These are phyloP conservation scores for Siniperca knerii DNA, from an alignment of 2,113 vertebrate species.

Conservation along the genomic window DNA sequence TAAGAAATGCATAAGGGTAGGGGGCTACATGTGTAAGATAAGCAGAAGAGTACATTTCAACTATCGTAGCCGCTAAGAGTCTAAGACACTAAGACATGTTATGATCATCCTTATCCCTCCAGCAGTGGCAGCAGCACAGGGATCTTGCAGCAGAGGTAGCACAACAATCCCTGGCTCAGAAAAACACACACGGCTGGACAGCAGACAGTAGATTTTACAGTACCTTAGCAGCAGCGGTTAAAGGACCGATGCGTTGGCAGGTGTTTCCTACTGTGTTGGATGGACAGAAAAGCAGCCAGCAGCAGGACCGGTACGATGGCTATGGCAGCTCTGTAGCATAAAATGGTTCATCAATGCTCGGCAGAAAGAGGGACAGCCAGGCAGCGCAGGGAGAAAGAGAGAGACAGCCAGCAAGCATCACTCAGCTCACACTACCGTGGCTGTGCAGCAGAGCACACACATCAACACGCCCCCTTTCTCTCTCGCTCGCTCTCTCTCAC, in stretches of 20 bases:
- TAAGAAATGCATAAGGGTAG: conserved; percentile 36
- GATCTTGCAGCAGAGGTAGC: conserved; percentile 76
- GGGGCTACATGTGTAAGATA: conserved; percentile 31
- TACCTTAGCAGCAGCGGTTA: conserved; percentile 74
- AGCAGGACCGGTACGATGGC: conserved; percentile 68
- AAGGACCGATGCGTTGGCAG: conserved; percentile 64
- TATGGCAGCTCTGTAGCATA: conserved; percentile 77
- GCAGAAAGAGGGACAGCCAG: conserved; percentile 84
- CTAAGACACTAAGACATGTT: conserved; percentile 59
- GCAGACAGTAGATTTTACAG: conserved; percentile 67
- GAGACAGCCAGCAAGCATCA: conserved; percentile 79
- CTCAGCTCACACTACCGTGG: conserved; percentile 83
- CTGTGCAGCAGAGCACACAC: conserved; percentile 83
- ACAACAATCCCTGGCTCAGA: conserved; percentile 53
- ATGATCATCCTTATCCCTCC: conserved; percentile 60
- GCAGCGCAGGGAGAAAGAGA: conserved; percentile 71
- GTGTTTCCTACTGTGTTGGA: conserved; percentile 80
- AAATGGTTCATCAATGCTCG: conserved; percentile 84
- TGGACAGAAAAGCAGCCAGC: conserved; percentile 70
- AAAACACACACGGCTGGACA: conserved; percentile 73
- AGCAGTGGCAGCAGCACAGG: conserved; percentile 52
- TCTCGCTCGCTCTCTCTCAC: conserved; percentile 43
- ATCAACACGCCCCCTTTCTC: conserved; percentile 80
- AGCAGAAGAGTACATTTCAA: conserved; percentile 43
- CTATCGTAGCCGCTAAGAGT: conserved; percentile 39